Evolutionary conservation across 2,888 invertebrate genomes (phyloP).

Genomic region (Philonicus albiceps): DNA sequence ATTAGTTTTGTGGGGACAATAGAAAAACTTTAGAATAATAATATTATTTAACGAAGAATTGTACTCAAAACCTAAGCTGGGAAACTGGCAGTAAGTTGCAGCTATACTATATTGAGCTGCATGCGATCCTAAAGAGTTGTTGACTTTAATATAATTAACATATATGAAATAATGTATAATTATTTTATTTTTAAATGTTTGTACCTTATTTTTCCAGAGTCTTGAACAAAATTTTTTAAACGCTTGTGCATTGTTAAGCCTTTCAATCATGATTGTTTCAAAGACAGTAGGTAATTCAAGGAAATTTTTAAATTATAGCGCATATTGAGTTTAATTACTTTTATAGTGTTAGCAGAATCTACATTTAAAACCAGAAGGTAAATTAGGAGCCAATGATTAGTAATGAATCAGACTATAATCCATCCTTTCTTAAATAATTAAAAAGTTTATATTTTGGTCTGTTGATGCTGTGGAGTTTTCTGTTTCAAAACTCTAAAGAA

Average conservation of each 20-base stretch:
- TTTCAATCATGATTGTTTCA: neutral
- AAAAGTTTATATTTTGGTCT: neutral
- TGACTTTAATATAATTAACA: too few species aligned
- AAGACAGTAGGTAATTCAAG: neutral
- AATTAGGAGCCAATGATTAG: neutral
- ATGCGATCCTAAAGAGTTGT: too few species aligned
- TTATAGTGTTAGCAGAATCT: neutral
- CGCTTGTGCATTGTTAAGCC: neutral
- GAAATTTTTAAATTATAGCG: neutral
- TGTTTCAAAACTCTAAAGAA: neutral
- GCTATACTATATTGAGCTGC: neutral
- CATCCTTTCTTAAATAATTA: too few species aligned
- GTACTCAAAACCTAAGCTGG: neutral
- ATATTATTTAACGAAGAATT: neutral
- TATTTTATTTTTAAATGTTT: neutral
- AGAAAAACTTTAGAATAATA: neutral
- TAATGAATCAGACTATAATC: neutral
- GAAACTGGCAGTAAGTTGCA: conserved; percentile 3
- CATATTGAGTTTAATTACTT: neutral
- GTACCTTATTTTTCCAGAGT: conserved; percentile 23
- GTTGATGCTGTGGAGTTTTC: neutral
- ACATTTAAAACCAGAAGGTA: neutral
- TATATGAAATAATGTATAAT: neutral
- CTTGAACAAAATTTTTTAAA: conserved; percentile 34
- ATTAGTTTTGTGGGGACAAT: neutral